A percentile compares a stretch with the other conserved stretches of the same genome.
Evolutionary conservation across 2,797 vertebrate species (phyloP).

Genomic region (Lophotriccus pileatus): DNA sequence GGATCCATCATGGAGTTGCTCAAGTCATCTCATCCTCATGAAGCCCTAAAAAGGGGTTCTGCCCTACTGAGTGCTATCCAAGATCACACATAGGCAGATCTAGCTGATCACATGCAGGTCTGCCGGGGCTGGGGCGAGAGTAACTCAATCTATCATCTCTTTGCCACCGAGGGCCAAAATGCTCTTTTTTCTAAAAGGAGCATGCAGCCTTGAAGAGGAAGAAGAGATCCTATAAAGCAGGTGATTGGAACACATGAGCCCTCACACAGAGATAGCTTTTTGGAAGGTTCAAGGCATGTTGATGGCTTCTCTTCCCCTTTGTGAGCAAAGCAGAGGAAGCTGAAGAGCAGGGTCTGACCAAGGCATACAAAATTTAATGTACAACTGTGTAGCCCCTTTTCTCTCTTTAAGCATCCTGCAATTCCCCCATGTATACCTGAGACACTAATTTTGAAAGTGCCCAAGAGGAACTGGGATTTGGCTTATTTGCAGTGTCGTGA

Average conservation of each 20-base stretch:
- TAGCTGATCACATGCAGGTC: rapidly evolving
- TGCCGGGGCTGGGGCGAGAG: background rate
- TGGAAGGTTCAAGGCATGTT: background rate
- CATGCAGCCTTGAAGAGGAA: background rate
- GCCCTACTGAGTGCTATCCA: background rate
- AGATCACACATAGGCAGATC: background rate
- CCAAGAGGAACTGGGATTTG: background rate
- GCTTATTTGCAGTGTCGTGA: background rate
- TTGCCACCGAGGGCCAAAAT: background rate
- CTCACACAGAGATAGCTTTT: background rate
- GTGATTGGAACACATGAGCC: background rate
- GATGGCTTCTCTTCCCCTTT: background rate
- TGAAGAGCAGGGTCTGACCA: background rate
- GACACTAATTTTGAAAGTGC: background rate
- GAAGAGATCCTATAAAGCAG: background rate
- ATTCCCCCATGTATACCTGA: background rate
- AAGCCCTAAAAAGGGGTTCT: background rate
- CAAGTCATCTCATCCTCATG: background rate
- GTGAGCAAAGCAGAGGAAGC: background rate
- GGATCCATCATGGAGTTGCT: background rate
- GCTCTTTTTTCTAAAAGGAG: background rate
- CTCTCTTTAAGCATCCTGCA: background rate
- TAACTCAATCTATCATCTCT: background rate
- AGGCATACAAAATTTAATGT: background rate
- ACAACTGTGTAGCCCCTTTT: background rate